Conservation (phyloP, 2,888 invertebrate genomes). For the Rotaria socialis region DNA sequence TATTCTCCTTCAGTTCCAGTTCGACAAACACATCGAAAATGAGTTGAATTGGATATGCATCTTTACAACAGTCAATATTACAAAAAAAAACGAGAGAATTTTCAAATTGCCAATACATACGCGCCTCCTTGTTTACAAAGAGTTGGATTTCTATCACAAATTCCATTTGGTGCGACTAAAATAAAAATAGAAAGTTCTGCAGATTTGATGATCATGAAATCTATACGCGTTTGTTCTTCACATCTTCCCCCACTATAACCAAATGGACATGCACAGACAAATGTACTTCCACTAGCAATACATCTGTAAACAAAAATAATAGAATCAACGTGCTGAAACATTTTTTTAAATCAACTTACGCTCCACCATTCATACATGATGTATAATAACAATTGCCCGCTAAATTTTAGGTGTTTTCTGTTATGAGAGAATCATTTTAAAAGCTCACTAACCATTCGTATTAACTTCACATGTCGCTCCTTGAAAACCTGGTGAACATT, state of each 20-base stretch:
- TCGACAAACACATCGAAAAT: neutral
- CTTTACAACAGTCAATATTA: neutral
- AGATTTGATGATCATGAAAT: neutral
- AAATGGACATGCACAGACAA: neutral
- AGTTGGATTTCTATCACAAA: neutral
- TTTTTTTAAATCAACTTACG: neutral
- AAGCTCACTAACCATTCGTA: neutral
- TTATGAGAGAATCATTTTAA: too few relatives aligned
- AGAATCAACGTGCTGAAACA: neutral
- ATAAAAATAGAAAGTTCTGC: neutral
- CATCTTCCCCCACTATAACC: neutral
- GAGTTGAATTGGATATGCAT: constrained; percentile 4
- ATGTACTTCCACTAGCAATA: neutral
- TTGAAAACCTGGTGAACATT: neutral
- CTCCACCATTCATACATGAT: neutral
- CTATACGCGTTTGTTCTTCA: neutral
- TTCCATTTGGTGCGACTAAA: neutral
- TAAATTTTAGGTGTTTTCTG: too few relatives aligned
- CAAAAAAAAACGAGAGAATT: neutral
- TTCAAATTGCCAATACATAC: neutral
- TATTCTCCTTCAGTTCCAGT: neutral
- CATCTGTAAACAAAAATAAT: neutral
- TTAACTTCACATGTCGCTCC: neutral
- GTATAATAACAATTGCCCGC: neutral
- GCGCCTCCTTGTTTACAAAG: neutral